Evolutionary conservation across 2,113 vertebrate genomes (phyloP).

Genomic region (Pelusios castaneus): DNA sequence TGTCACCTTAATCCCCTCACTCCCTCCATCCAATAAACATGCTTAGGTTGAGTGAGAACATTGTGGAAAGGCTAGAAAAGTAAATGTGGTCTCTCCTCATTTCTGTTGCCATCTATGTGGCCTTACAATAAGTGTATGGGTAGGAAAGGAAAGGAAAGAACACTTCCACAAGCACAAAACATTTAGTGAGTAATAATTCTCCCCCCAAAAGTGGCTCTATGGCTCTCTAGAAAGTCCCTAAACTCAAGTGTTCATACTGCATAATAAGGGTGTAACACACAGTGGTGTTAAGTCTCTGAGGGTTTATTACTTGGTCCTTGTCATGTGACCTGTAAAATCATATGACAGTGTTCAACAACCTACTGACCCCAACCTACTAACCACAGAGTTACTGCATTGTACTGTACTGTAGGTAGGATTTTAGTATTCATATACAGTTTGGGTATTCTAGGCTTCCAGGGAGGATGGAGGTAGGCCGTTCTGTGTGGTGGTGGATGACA

Average conservation of each 20-base stretch:
- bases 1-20: background rate
- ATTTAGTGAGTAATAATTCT: background rate
- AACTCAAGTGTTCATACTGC: background rate
- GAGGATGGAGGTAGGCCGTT: too few species aligned
- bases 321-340: background rate
- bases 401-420: background rate
- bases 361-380: too few species aligned
- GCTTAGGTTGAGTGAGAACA: background rate
- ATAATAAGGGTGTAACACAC: background rate
- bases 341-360: background rate
- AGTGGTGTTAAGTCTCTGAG: background rate
- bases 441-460: background rate
- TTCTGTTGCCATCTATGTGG: conserved; percentile 60
- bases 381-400: background rate
- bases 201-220: background rate
- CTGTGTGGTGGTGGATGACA: too few species aligned
- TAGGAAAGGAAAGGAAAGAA: conserved; percentile 14
- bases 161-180: conserved; percentile 40
- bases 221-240: background rate
- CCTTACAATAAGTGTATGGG: conserved; percentile 55
- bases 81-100: background rate
- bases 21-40: too few species aligned
- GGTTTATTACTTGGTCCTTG: background rate
- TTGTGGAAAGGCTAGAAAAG: background rate
- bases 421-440: background rate